Conservation (phyloP, 2,888 invertebrate species). For the Ophonus ardosiacus region DNA sequence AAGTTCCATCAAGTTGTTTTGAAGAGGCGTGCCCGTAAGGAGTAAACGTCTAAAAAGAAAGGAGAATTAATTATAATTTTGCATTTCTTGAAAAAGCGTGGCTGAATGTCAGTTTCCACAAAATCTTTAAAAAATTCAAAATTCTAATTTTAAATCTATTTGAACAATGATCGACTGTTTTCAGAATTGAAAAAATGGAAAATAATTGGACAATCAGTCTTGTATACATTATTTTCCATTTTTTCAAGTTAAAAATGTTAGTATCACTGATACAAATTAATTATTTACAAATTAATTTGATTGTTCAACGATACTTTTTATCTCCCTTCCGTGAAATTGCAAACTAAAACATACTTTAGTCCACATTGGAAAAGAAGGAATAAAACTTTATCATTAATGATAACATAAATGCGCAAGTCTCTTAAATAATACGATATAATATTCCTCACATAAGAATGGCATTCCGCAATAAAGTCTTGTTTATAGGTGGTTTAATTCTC, state of each 20-base stretch:
- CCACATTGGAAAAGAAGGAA: slow-evolving; percentile 14
- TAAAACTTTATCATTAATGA: neutral
- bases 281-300: slow-evolving; percentile 14
- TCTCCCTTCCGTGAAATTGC: slow-evolving; percentile 18
- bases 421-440: too few relatives aligned
- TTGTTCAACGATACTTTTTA: neutral
- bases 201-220: too few relatives aligned
- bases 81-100: neutral
- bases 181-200: too few relatives aligned
- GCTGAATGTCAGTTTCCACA: neutral
- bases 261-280: slow-evolving; percentile 29
- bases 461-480: too few relatives aligned
- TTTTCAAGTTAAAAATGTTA: too few relatives aligned
- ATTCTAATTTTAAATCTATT: too few relatives aligned
- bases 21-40: slow-evolving; percentile 95
- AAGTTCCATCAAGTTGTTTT: slow-evolving; percentile 97
- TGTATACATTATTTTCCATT: too few relatives aligned
- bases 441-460: too few relatives aligned
- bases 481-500: too few relatives aligned
- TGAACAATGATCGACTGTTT: too few relatives aligned
- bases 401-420: neutral
- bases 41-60: slow-evolving; percentile 84
- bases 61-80: slow-evolving; percentile 35
- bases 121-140: too few relatives aligned
- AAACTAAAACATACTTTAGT: slow-evolving; percentile 26